Conservation (phyloP, 2,888 invertebrate genomes). For the Cephus rjabovi region DNA sequence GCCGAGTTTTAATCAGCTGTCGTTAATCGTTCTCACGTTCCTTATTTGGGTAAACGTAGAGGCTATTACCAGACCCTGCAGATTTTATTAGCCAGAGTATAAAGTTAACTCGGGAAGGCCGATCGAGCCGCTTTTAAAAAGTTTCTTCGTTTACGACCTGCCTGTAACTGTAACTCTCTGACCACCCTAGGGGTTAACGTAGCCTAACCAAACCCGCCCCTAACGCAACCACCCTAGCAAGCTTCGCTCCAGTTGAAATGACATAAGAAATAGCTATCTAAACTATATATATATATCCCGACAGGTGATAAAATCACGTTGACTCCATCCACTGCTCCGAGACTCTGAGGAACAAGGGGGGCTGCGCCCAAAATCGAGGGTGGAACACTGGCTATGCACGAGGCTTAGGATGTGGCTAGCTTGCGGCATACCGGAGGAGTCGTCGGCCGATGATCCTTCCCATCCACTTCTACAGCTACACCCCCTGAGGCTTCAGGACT, state of each 20-base stretch:
- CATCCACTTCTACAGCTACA: neutral
- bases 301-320: no score
- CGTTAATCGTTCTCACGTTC: neutral
- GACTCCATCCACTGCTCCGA: no score
- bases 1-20: neutral
- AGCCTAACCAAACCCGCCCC: neutral
- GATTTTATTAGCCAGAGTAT: neutral
- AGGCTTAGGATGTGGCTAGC: slow-evolving; percentile 4
- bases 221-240: neutral
- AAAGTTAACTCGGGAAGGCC: neutral
- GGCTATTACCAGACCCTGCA: neutral
- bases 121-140: neutral
- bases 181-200: neutral
- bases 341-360: neutral
- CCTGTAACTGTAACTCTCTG: no score
- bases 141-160: neutral
- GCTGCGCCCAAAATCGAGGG: neutral
- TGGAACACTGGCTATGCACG: neutral
- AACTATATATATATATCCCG: neutral
- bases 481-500: neutral
- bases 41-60: neutral
- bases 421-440: slow-evolving; percentile 4
- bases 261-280: neutral
- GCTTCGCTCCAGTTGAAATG: neutral
- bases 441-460: neutral